phyloP scores from a whole-genome alignment of 2,113 vertebrate species.

The Neoarius graeffei region DNA sequence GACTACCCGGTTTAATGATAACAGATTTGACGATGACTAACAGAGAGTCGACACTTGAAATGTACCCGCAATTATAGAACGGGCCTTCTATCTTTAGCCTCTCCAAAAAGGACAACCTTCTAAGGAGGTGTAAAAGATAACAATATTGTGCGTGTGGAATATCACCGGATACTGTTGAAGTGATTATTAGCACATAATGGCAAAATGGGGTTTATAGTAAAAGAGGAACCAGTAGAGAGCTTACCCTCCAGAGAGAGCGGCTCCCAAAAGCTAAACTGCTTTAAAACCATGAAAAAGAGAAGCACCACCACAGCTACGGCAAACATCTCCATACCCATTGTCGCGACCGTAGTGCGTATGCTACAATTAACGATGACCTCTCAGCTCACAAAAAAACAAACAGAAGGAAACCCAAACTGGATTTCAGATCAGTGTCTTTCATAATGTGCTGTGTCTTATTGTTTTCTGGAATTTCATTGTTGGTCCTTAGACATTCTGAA shows the following conservation, averaged over 20 bases:
- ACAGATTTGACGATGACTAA: too few species aligned
- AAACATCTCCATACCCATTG: slow-evolving; percentile 91
- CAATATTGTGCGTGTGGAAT: background rate
- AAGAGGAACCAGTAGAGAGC: slow-evolving; percentile 31
- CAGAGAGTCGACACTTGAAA: too few species aligned
- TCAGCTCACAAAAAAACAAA: background rate
- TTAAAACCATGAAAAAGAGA: slow-evolving; percentile 87
- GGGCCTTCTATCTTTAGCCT: background rate
- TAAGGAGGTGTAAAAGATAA: background rate
- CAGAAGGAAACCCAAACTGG: background rate
- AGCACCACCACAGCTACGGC: slow-evolving; percentile 84
- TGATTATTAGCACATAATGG: background rate
- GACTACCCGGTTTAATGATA: too few species aligned
- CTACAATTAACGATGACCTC: background rate
- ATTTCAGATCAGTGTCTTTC: background rate
- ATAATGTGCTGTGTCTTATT: background rate
- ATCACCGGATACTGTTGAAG: background rate
- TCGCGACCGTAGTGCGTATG: slow-evolving; percentile 43
- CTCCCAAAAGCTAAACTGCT: slow-evolving; percentile 91
- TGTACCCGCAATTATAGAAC: too few species aligned
- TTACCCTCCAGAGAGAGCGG: slow-evolving; percentile 90
- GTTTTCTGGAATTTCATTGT: slow-evolving; percentile 5
- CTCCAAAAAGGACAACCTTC: background rate
- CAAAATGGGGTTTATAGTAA: background rate
- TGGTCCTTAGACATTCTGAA: background rate